A percentile compares a stretch with the other conserved stretches of the same genome.
phyloP scores from a whole-genome alignment of 30 jellyfish, hydroid and myxozoan genomes.

The Mastigias papua region DNA sequence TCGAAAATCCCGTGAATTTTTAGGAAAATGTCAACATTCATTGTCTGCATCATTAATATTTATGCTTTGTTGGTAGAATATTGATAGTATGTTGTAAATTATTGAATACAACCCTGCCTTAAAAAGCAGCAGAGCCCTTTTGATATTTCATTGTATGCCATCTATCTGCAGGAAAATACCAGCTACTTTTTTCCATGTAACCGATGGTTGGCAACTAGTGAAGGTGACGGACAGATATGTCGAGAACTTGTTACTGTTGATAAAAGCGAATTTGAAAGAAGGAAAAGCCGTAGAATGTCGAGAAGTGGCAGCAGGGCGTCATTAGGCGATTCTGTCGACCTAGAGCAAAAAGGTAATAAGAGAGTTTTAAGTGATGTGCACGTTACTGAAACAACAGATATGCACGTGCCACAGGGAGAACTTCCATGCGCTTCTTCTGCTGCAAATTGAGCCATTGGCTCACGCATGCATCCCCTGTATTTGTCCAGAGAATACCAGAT shows the following conservation, averaged over 20 bases:
- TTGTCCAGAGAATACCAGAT: too few relatives aligned
- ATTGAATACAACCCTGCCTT: not conserved
- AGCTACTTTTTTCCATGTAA: slow-evolving; percentile 85
- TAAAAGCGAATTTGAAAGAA: slow-evolving; percentile 78
- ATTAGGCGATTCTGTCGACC: slow-evolving; percentile 86
- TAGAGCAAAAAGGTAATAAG: slow-evolving; percentile 98
- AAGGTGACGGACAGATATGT: slow-evolving; percentile 97
- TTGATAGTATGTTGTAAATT: not conserved
- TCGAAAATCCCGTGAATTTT: not conserved
- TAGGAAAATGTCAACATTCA: not conserved
- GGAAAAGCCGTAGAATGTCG: slow-evolving; percentile 78
- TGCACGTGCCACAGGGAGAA: too few relatives aligned
- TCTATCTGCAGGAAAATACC: slow-evolving; percentile 55
- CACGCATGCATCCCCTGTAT: too few relatives aligned
- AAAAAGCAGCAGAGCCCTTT: not conserved
- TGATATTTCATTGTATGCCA: not conserved
- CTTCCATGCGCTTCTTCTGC: too few relatives aligned
- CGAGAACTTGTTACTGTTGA: slow-evolving; percentile 95
- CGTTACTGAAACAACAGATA: too few relatives aligned
- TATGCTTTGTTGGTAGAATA: not conserved
- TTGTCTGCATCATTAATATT: not conserved
- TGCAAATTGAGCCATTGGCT: too few relatives aligned
- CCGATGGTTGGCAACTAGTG: slow-evolving; percentile 96
- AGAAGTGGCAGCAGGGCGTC: slow-evolving; percentile 79
- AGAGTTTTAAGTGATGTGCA: too few relatives aligned